Percentiles rank a stretch among this genome's conserved stretches.
Conservation (phyloP, 2,113 vertebrate genomes). For the Brachionichthys hirsutus region DNA sequence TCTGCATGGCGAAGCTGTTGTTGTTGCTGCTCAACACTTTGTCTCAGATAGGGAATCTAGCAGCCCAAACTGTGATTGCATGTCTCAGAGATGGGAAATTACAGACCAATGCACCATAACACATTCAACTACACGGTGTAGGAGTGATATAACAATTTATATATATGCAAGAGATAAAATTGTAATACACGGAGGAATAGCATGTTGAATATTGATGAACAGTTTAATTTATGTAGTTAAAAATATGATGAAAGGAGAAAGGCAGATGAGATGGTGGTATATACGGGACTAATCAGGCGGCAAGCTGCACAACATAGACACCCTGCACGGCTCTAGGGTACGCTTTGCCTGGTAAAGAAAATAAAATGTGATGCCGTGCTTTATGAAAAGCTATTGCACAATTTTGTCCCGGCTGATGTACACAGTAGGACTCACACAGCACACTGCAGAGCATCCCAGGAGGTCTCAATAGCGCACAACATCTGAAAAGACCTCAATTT, state of each 20-base stretch:
- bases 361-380: slow-evolving; percentile 36
- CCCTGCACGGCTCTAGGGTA: slow-evolving; percentile 33
- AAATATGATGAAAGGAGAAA: slow-evolving; percentile 37
- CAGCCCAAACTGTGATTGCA: slow-evolving; percentile 45
- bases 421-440: slow-evolving; percentile 13
- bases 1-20: slow-evolving; percentile 61
- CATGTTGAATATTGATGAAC: slow-evolving; percentile 29
- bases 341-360: slow-evolving; percentile 38
- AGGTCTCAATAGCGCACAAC: slow-evolving; percentile 63
- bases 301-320: slow-evolving; percentile 34
- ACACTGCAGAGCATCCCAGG: slow-evolving; percentile 50
- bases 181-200: slow-evolving; percentile 17
- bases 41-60: slow-evolving; percentile 60
- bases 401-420: slow-evolving; percentile 35
- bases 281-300: slow-evolving; percentile 20
- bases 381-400: slow-evolving; percentile 23
- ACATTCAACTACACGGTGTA: slow-evolving; percentile 12
- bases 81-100: slow-evolving; percentile 53
- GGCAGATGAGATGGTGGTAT: neutral
- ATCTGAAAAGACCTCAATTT: slow-evolving; percentile 71
- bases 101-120: slow-evolving; percentile 33
- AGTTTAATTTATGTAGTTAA: slow-evolving; percentile 17
- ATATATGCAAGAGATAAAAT: slow-evolving; percentile 36
- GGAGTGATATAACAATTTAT: slow-evolving; percentile 13
- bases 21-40: slow-evolving; percentile 59